Conservation (phyloP, 2,888 invertebrate genomes). For the Nasonovia ribisnigri region DNA sequence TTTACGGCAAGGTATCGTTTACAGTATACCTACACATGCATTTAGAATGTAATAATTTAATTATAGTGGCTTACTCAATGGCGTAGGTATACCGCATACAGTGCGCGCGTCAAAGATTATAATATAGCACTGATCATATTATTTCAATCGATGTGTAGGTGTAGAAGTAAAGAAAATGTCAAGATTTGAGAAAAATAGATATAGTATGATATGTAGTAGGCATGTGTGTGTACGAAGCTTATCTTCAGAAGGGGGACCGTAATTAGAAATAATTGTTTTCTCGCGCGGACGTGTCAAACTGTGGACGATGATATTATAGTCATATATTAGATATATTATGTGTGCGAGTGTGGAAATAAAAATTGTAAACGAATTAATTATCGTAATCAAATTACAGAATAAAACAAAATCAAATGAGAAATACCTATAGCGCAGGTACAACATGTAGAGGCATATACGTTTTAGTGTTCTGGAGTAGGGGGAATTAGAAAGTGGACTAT, state of each 20-base stretch:
- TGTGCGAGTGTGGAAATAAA: background rate
- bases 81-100: background rate
- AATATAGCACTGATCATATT: background rate
- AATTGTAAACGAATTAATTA: background rate
- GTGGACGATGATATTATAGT: background rate
- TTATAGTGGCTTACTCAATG: background rate
- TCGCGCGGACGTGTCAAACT: background rate
- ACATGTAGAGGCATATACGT: background rate
- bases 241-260: background rate
- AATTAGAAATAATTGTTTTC: background rate
- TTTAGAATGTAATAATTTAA: background rate
- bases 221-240: background rate
- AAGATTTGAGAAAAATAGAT: background rate
- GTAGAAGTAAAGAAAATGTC: background rate
- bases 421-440: background rate
- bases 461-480: background rate
- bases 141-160: background rate
- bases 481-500: constrained; percentile 60
- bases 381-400: background rate
- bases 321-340: too few species aligned
- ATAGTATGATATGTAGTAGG: background rate
- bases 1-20: background rate
- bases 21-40: background rate
- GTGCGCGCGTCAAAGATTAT: background rate
- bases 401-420: background rate